These are phyloP conservation scores for Acrossocheilus fasciatus DNA, from an alignment of 2,797 vertebrate genomes.

Conservation along the genomic window DNA sequence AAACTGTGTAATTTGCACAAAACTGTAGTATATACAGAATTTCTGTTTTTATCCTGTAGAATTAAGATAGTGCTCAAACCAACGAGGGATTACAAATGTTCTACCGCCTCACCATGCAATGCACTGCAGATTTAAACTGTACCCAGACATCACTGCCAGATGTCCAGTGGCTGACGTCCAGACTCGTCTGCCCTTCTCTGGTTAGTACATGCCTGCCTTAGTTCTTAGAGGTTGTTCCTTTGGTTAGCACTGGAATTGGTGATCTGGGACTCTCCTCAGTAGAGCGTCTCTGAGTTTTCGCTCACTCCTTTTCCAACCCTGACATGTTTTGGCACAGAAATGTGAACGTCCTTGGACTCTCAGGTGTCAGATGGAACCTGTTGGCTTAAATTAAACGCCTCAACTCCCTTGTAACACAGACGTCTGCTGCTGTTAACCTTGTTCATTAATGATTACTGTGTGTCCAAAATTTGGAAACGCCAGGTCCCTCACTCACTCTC, in stretches of 20 bases:
- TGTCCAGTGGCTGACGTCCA: slow-evolving; percentile 19
- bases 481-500: slow-evolving; percentile 2
- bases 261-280: slow-evolving; percentile 11
- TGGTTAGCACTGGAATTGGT: slow-evolving; percentile 18
- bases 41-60: not conserved
- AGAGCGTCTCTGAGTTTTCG: not conserved
- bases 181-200: not conserved
- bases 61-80: not conserved
- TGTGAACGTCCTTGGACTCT: slow-evolving; percentile 50
- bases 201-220: slow-evolving; percentile 25
- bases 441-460: slow-evolving; percentile 45
- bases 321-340: slow-evolving; percentile 42
- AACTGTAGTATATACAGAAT: not conserved
- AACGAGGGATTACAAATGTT: not conserved
- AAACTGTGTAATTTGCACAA: not conserved
- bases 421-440: slow-evolving; percentile 50
- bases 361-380: slow-evolving; percentile 57
- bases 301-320: slow-evolving; percentile 1
- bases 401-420: slow-evolving; percentile 50
- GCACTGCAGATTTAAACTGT: not conserved
- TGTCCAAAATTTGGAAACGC: slow-evolving; percentile 21
- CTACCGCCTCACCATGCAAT: not conserved
- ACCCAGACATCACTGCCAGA: slow-evolving; percentile 4
- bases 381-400: slow-evolving; percentile 60
- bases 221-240: slow-evolving; percentile 20